Conservation (phyloP, 2,797 vertebrate species). For the Scleropages formosus region DNA sequence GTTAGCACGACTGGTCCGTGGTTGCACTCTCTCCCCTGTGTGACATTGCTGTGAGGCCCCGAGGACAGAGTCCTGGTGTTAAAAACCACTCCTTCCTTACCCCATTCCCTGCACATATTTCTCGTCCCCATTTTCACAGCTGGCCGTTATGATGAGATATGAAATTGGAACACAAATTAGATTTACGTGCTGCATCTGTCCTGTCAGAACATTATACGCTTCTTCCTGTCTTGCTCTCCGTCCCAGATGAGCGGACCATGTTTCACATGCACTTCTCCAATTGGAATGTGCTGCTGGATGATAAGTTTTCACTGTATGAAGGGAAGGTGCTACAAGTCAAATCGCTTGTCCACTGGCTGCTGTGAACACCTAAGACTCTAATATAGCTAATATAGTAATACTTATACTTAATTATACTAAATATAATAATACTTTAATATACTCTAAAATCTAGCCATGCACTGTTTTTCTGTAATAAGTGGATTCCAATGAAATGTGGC, state of each 20-base stretch:
- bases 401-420: too few species aligned
- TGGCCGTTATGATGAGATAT: constrained; percentile 51
- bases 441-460: too few species aligned
- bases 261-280: neutral
- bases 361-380: too few species aligned
- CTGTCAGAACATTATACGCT: neutral
- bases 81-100: constrained; percentile 29
- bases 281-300: neutral
- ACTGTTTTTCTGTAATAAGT: too few species aligned
- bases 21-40: neutral
- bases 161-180: constrained; percentile 49
- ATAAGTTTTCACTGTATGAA: neutral
- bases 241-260: constrained; percentile 13
- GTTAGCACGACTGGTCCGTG: neutral
- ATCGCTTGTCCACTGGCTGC: constrained; percentile 17
- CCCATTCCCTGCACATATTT: constrained; percentile 51
- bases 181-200: constrained; percentile 55
- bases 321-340: neutral
- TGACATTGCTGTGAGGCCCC: neutral
- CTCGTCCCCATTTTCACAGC: constrained; percentile 41
- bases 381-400: too few species aligned
- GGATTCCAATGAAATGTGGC: too few species aligned
- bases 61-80: neutral
- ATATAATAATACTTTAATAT: too few species aligned
- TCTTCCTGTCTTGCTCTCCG: neutral